Percentiles rank a stretch among this genome's conserved stretches.
These are phyloP conservation scores for Elegia similella DNA, from an alignment of 2,888 invertebrate genomes.

Conservation along the genomic window DNA sequence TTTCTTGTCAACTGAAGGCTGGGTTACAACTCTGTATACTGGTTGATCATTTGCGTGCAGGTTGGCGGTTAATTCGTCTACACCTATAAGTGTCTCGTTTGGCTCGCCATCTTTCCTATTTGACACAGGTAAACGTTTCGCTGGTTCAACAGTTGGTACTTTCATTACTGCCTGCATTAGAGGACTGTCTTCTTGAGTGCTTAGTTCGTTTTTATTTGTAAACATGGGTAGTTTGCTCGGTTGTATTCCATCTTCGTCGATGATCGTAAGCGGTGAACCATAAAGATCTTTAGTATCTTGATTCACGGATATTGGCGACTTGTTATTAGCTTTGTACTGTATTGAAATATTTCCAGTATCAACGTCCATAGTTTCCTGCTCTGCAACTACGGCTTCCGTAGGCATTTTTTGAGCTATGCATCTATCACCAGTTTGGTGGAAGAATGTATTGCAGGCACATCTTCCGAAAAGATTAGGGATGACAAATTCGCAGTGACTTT, in stretches of 20 bases:
- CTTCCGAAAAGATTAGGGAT: conserved; percentile 94
- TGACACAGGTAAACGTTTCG: conserved; percentile 55
- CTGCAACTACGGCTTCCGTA: conserved; percentile 66
- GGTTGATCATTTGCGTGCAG: conserved; percentile 75
- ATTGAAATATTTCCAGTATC: conserved; percentile 24
- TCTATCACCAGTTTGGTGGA: conserved; percentile 84
- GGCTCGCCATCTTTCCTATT: conserved; percentile 68
- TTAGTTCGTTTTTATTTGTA: conserved; percentile 64
- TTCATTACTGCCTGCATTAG: conserved; percentile 70
- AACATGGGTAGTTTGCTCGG: conserved; percentile 63
- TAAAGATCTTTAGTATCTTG: conserved; percentile 41
- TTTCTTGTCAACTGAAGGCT: conserved; percentile 69
- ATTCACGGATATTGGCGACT: conserved; percentile 35
- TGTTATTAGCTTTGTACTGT: conserved; percentile 30
- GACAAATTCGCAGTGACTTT: conserved; percentile 93
- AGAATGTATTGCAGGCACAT: conserved; percentile 89
- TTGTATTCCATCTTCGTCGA: conserved; percentile 48
- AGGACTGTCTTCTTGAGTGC: conserved; percentile 67
- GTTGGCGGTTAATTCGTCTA: conserved; percentile 71
- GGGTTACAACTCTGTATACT: conserved; percentile 73
- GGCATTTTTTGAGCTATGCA: conserved; percentile 75
- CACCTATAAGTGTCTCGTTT: conserved; percentile 58
- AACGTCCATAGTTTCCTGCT: conserved; percentile 52
- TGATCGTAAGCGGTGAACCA: conserved; percentile 41
- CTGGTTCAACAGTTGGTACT: conserved; percentile 60